These are phyloP conservation scores for Heterohyrax brucei DNA, from an alignment of 2,797 vertebrate genomes.

Conservation along the genomic window DNA sequence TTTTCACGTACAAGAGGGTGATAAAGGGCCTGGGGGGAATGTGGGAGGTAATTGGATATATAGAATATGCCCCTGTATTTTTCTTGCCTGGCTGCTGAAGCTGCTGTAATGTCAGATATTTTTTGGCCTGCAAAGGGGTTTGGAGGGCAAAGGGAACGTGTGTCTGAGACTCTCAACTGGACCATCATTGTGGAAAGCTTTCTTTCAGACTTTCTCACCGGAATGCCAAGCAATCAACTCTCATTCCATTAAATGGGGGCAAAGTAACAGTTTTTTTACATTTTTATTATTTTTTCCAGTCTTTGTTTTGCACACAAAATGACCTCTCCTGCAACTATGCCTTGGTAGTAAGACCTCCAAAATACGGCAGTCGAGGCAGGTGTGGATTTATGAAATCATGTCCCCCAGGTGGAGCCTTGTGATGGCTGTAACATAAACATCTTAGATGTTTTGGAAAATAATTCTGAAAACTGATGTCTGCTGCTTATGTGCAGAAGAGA, in stretches of 20 bases:
- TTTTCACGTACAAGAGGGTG: not conserved
- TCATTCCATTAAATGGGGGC: not conserved
- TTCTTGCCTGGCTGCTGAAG: not conserved
- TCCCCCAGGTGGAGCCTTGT: not conserved
- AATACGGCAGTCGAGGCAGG: not conserved
- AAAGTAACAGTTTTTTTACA: not conserved
- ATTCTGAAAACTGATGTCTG: constrained; percentile 35
- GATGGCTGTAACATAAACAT: not conserved
- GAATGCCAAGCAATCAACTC: not conserved
- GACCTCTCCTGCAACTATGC: not conserved
- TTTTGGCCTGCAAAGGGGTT: not conserved
- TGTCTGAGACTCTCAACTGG: constrained; percentile 39
- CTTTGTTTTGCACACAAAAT: not conserved
- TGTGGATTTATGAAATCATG: not conserved
- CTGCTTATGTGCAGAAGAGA: not conserved
- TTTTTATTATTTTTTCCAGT: not conserved
- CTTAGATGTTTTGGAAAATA: not conserved
- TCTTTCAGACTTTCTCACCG: constrained; percentile 26
- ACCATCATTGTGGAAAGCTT: not conserved
- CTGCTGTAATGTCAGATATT: not conserved
- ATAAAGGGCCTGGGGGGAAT: not conserved
- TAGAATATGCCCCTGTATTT: accelerated
- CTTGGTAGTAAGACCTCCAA: not conserved
- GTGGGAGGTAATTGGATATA: not conserved
- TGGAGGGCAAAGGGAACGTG: constrained; percentile 10